Base-by-base conservation (phyloP, 2,113 vertebrate genomes). In the Phylloscopus trochilus region DNA sequence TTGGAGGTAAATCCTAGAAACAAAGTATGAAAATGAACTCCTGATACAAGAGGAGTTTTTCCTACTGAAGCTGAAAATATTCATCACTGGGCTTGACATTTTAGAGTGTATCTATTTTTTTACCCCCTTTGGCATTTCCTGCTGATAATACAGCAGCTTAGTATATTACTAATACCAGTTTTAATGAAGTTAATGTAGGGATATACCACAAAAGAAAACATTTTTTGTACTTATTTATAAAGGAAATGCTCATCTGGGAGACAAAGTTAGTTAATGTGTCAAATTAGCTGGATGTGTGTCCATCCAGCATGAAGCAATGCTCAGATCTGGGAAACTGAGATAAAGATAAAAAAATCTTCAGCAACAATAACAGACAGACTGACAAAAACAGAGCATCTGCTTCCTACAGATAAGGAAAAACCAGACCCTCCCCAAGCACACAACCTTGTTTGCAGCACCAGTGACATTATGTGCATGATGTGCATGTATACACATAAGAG, bases 401-500 rank as follows among this genome's bases (percentile, higher is more conserved):
- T 86, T 82, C 60, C 80, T 31, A 35, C 23, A 70, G 72, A 64
- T 41, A 60, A 67, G 35, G 60, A 26, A 41, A 69, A 83, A 33
- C 15, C 66, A 80, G 28, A 7, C 13, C 31, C 51, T 44, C 27
- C 17, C 49, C 46, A 63, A 51, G 52, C 19, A 63, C 41, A 74
- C 14, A 20, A 3, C 28, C 33, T 56, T 7, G 8, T n/a, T 18
- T 67, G 41, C 59, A 83, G 37, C 37, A 35, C 39, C n/a, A 41
- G 67, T 7, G 68, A 27, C 26, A 41, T 15, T 18, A 59, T 0
- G 12, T 55, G 69, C 39, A 18, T 1, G 2, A 59, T 0, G 12
- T 55, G 69, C 39, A 18, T 1, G 2, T 22, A 33, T 51, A 47
- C 46, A 24, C 0, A 0, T 18, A 51, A 43, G 21, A 6, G n/a